Percentiles rank a stretch among this genome's conserved stretches.
These are phyloP conservation scores for Entomobrya multifasciata DNA, from an alignment of 2,888 invertebrate species.

Conservation along the genomic window DNA sequence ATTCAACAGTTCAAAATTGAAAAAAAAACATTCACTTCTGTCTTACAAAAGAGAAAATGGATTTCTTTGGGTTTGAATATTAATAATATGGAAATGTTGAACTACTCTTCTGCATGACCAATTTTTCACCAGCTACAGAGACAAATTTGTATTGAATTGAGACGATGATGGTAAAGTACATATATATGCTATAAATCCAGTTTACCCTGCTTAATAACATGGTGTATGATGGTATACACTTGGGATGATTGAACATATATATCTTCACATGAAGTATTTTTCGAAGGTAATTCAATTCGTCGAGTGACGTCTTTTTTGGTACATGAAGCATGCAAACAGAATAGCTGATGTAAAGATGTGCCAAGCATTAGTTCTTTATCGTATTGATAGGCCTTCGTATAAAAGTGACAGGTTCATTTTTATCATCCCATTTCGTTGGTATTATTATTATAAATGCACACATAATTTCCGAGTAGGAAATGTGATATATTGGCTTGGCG, in stretches of 20 bases:
- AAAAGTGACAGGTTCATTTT: conserved; percentile 51
- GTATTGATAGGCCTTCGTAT: conserved; percentile 44
- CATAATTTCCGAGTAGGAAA: not conserved
- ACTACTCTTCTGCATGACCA: not conserved
- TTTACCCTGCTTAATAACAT: too few relatives aligned
- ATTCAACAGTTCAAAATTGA: too few relatives aligned
- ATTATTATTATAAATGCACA: not conserved
- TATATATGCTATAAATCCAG: too few relatives aligned
- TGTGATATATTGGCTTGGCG: not conserved
- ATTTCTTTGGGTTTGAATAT: not conserved
- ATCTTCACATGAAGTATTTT: too few relatives aligned
- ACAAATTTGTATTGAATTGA: not conserved
- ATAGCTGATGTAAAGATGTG: not conserved
- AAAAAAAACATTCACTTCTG: not conserved
- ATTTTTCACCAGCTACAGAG: conserved; percentile 14
- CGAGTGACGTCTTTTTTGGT: too few relatives aligned
- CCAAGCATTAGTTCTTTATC: not conserved
- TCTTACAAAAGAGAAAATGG: not conserved
- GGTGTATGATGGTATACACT: not conserved
- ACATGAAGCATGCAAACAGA: not conserved
- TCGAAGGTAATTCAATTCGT: too few relatives aligned
- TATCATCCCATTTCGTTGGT: not conserved
- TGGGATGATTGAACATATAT: not conserved
- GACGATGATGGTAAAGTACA: too few relatives aligned
- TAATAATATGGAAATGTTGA: not conserved